These are phyloP conservation scores for Thysanoteuthis rhombus DNA, from an alignment of 2,888 invertebrate species.

Conservation along the genomic window DNA sequence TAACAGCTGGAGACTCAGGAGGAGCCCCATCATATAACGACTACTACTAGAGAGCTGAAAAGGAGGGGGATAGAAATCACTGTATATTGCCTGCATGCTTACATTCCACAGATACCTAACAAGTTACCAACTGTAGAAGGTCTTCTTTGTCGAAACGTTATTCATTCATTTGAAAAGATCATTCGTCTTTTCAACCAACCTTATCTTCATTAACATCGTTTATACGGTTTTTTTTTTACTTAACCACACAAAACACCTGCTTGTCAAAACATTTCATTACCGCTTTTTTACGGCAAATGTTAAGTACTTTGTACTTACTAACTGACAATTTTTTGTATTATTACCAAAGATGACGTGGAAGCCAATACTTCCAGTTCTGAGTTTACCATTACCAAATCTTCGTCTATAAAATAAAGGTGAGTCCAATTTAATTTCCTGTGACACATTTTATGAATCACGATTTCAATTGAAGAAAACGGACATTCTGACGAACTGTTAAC, in stretches of 20 bases:
- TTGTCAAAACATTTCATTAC: neutral
- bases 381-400: neutral
- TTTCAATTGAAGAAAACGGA: too few species aligned
- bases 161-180: neutral
- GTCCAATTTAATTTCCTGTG: neutral
- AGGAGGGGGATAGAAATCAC: neutral
- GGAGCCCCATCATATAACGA: neutral
- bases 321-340: neutral
- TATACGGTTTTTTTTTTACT: neutral
- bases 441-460: neutral
- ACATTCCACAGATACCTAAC: neutral
- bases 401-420: neutral
- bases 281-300: neutral
- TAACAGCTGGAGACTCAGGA: neutral
- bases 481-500: too few species aligned
- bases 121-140: neutral
- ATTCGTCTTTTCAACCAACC: neutral
- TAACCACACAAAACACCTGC: neutral
- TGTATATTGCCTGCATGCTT: neutral
- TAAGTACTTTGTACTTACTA: neutral
- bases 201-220: neutral
- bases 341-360: neutral
- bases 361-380: neutral
- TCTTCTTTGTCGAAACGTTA: slow-evolving; percentile 12
- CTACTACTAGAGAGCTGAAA: too few species aligned